phyloP scores from a whole-genome alignment of 2,888 invertebrate genomes.

The Branchellion lobata region DNA sequence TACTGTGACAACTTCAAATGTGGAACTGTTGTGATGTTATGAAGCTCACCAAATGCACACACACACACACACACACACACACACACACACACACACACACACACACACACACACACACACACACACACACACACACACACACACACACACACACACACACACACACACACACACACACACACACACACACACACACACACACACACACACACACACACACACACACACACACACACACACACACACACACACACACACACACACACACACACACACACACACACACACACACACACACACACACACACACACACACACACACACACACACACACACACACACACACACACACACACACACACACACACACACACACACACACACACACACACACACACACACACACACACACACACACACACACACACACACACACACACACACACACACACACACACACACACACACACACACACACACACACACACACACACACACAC shows the following conservation, averaged over 20 bases:
- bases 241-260: background rate
- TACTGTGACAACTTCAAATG: too few species aligned
- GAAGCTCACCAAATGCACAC: constrained; percentile 8
- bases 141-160: constrained; percentile 21
- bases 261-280: background rate
- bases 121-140: constrained; percentile 21
- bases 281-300: background rate
- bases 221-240: background rate
- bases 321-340: background rate
- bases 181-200: background rate
- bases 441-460: too few species aligned
- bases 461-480: too few species aligned
- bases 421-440: too few species aligned
- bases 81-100: constrained; percentile 21
- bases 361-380: constrained; percentile 25
- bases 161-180: constrained; percentile 14
- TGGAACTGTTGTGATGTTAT: too few species aligned
- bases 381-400: background rate
- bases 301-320: background rate
- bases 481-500: too few species aligned
- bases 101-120: constrained; percentile 21
- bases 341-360: constrained; percentile 3
- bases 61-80: constrained; percentile 21
- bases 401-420: too few species aligned
- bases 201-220: background rate